These are phyloP conservation scores for Lethenteron reissneri DNA, from an alignment of 2,113 vertebrate species.

Conservation along the genomic window DNA sequence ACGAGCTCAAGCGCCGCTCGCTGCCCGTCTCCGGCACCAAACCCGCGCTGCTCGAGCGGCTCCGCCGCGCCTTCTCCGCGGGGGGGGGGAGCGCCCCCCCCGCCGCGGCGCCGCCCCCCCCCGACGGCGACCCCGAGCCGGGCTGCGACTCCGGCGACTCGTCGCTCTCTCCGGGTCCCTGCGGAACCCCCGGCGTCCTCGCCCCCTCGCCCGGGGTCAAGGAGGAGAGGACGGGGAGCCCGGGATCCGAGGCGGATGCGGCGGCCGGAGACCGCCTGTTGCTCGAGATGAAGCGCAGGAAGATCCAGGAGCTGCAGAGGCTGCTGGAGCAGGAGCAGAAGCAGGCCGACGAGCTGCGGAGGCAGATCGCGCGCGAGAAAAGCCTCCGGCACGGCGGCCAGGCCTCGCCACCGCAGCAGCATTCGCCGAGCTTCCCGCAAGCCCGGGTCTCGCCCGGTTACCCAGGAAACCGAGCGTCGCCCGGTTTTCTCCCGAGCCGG, in stretches of 20 bases:
- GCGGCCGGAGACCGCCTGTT: constrained; percentile 10
- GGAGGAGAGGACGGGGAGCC: no score
- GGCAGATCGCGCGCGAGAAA: constrained; percentile 28
- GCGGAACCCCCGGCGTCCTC: constrained; percentile 18
- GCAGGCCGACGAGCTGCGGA: constrained; percentile 19
- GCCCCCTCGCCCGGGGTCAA: constrained; percentile 1
- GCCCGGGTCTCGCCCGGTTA: no score
- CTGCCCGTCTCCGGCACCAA: constrained; percentile 68
- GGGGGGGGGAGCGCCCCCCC: constrained; percentile 14
- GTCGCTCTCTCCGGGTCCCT: constrained; percentile 21
- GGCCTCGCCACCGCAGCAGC: constrained; percentile 3
- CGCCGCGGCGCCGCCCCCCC: constrained; percentile 9
- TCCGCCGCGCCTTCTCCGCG: constrained; percentile 29
- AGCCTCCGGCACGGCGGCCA: constrained; percentile 26
- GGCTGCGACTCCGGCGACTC: constrained; percentile 21
- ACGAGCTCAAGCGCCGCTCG: constrained; percentile 52
- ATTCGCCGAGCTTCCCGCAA: no score
- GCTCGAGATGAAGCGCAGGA: constrained; percentile 13
- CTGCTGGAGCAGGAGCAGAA: constrained; percentile 17
- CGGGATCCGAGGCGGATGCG: constrained; percentile 7
- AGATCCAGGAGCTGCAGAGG: constrained; percentile 15
- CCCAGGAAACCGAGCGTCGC: no score
- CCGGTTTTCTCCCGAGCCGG: no score
- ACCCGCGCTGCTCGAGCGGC: constrained; percentile 43
- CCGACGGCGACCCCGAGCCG: constrained; percentile 15